Evolutionary conservation across 2,113 vertebrate species (phyloP).

Genomic region (Oryzias melastigma): DNA sequence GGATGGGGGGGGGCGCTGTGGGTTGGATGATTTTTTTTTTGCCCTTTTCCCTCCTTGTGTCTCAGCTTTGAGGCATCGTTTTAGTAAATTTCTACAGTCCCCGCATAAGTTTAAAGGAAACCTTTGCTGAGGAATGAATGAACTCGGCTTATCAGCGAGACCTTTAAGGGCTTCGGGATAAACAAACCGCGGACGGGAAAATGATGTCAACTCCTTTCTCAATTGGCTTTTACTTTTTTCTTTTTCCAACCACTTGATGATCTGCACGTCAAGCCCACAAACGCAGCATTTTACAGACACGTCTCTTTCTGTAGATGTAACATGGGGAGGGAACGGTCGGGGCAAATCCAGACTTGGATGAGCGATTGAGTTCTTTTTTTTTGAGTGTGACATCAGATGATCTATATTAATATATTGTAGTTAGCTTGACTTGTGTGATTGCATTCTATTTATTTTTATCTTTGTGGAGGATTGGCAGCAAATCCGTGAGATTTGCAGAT

Average conservation of each 20-base stretch:
- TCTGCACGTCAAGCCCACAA: constrained; percentile 22
- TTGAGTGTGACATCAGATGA: constrained; percentile 81
- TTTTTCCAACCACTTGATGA: too few relatives aligned
- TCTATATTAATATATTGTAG: constrained; percentile 91
- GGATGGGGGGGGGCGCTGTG: constrained; percentile 53
- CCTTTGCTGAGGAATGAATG: constrained; percentile 36
- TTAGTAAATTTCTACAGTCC: constrained; percentile 61
- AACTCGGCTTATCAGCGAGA: constrained; percentile 42
- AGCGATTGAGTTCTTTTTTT: constrained; percentile 64
- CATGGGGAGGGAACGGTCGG: constrained; percentile 36
- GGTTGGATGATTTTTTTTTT: constrained; percentile 60
- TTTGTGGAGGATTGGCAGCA: constrained; percentile 78
- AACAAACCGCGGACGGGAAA: constrained; percentile 46
- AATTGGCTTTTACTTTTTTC: constrained; percentile 33
- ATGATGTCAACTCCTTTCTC: constrained; percentile 62
- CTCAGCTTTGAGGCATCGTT: constrained; percentile 45
- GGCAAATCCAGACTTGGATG: constrained; percentile 59
- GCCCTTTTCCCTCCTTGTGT: constrained; percentile 43
- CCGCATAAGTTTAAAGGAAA: constrained; percentile 41
- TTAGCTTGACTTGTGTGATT: constrained; percentile 84
- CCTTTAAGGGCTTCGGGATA: constrained; percentile 62
- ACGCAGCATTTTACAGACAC: constrained; percentile 63
- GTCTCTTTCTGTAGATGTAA: constrained; percentile 72
- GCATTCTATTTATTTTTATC: constrained; percentile 81
- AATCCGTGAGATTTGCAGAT: constrained; percentile 60